Evolutionary conservation across 2,113 vertebrate species (phyloP), one percentile per base, ranked within the genome.

Genomic region (Erpornis zantholeuca): DNA sequence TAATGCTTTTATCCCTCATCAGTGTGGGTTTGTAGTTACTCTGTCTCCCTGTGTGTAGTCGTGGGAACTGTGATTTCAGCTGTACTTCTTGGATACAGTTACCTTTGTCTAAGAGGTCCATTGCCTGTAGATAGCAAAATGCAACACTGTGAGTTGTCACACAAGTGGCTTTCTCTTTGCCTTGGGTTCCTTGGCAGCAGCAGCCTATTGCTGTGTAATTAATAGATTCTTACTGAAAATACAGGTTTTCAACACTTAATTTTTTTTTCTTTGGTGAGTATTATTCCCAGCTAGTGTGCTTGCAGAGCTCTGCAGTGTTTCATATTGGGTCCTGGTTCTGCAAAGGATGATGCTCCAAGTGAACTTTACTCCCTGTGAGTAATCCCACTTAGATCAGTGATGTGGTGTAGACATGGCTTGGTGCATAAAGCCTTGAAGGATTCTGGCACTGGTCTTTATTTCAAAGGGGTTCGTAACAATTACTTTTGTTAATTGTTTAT

Each of bases 391-490:
- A 56, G 60, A 71, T 72, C 61, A 64, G 38, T 9, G 44, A 21
- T 42, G 22, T 59, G 47, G 23, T 57, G 12, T 47, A 21, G 40
- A n/a, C 52, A 33, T 29, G 59, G 33, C 29, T 86, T 59, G 86
- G 52, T 86, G 56, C 42, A 18, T 7, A 70, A 72, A 73, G 11
- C 61, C 31, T 60, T 31, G 40, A 52, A 59, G 27, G 72, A 65
- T 50, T 93, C 57, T 85, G 45, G 52, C 40, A 60, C 56, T 63
- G 68, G 44, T n/a, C 56, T 91, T 75, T 82, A 75, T 78, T 92
- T 90, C 50, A 82, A 69, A 80, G 29, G 21, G 5, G 14, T 61
- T 71, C 88, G 77, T 73, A 61, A n/a, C n/a, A n/a, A n/a, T 31
- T 60, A 24, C 21, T 38, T 68, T 29, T 17, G 11, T 19, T n/a